Percentiles rank a stretch among this genome's conserved stretches.
These are phyloP conservation scores for Dendrolimus houi DNA, from an alignment of 2,888 invertebrate genomes.

Conservation along the genomic window DNA sequence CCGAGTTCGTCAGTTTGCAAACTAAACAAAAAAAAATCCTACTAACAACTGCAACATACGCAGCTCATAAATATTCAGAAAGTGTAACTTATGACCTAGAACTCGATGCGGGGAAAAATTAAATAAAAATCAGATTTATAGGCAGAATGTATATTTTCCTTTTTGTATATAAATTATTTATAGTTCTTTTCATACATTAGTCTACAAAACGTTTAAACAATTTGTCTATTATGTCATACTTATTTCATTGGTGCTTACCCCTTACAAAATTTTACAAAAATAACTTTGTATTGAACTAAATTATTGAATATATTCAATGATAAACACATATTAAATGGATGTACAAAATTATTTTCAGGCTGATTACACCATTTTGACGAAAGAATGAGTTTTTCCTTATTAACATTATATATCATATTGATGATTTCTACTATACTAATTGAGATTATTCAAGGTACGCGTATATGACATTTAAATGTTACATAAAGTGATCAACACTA, in stretches of 20 bases:
- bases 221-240: slow-evolving; percentile 66
- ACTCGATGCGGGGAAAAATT: not conserved
- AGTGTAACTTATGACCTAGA: too few relatives aligned
- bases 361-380: slow-evolving; percentile 11
- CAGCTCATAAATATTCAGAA: too few relatives aligned
- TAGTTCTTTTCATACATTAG: slow-evolving; percentile 63
- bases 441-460: slow-evolving; percentile 70
- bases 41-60: too few relatives aligned
- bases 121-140: slow-evolving; percentile 38
- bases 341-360: slow-evolving; percentile 26
- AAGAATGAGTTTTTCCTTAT: slow-evolving; percentile 15
- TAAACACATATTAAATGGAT: slow-evolving; percentile 11
- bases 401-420: slow-evolving; percentile 6
- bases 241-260: slow-evolving; percentile 54
- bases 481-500: slow-evolving; percentile 44
- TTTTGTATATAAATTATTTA: slow-evolving; percentile 69
- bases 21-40: too few relatives aligned
- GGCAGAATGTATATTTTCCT: slow-evolving; percentile 66
- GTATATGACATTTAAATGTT: slow-evolving; percentile 28
- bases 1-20: too few relatives aligned
- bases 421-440: slow-evolving; percentile 23
- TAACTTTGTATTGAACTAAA: slow-evolving; percentile 36
- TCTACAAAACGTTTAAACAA: slow-evolving; percentile 48
- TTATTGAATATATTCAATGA: slow-evolving; percentile 19
- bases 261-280: slow-evolving; percentile 53